These are phyloP conservation scores for Cosmopolites sordidus DNA, from an alignment of 2,888 invertebrate genomes.

Conservation along the genomic window DNA sequence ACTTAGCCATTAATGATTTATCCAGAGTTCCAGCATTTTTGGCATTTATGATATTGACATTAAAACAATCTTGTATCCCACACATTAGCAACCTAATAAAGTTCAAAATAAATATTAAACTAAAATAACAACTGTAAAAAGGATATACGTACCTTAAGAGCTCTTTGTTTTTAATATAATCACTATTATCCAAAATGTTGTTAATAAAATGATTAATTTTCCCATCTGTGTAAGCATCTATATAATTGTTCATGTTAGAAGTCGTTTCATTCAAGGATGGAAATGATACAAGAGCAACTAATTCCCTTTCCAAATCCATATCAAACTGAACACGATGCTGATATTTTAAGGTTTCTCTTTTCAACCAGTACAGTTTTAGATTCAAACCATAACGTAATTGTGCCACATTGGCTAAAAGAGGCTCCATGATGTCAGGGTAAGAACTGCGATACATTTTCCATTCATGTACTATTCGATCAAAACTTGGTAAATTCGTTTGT, in stretches of 20 bases:
- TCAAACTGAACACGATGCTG: constrained; percentile 21
- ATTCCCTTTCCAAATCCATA: constrained; percentile 20
- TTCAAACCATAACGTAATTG: constrained; percentile 64
- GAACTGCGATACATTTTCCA: constrained; percentile 57
- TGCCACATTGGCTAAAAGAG: constrained; percentile 63
- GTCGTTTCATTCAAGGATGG: constrained; percentile 47
- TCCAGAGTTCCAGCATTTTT: constrained; percentile 34
- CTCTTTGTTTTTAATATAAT: constrained; percentile 39
- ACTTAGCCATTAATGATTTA: constrained; percentile 39
- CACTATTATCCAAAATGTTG: constrained; percentile 30
- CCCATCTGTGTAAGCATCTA: constrained; percentile 48
- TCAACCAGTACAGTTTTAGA: constrained; percentile 53
- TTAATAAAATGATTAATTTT: constrained; percentile 35
- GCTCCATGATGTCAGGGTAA: constrained; percentile 77
- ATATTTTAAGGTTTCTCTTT: constrained; percentile 47
- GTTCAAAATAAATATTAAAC: neutral
- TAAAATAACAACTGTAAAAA: too few species aligned
- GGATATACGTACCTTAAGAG: constrained; percentile 51
- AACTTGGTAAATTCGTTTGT: constrained; percentile 29
- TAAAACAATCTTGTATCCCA: constrained; percentile 64
- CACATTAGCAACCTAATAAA: constrained; percentile 60
- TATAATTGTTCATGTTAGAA: constrained; percentile 43
- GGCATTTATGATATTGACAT: constrained; percentile 57
- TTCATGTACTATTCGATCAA: constrained; percentile 45
- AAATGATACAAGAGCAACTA: constrained; percentile 53